A percentile compares a stretch with the other conserved stretches of the same genome.
Evolutionary conservation across 2,797 vertebrate genomes (phyloP).

Genomic region (Heterohyrax brucei): DNA sequence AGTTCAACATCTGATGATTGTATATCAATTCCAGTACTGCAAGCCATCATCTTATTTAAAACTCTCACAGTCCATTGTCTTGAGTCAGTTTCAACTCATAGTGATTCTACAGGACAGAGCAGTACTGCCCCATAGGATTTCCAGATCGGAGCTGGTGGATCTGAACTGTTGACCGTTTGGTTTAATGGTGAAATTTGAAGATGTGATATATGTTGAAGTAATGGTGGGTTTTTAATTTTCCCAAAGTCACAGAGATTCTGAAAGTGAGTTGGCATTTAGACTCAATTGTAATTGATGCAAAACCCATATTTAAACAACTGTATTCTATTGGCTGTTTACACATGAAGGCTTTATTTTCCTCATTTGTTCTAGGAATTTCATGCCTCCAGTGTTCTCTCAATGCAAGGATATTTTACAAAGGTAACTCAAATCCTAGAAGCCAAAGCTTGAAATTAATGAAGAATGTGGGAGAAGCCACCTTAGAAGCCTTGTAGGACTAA

Average conservation of each 20-base stretch:
- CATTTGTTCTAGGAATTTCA: neutral
- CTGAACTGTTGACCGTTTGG: too few species aligned
- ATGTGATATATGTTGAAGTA: too few species aligned
- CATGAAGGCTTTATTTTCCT: neutral
- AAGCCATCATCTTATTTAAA: neutral
- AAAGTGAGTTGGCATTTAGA: neutral
- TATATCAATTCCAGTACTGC: accelerated
- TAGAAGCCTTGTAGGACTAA: neutral
- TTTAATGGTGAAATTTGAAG: neutral
- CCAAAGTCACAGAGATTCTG: neutral
- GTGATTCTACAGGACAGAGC: too few species aligned
- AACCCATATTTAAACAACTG: too few species aligned
- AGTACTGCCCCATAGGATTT: too few species aligned
- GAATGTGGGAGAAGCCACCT: accelerated
- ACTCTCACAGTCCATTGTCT: neutral
- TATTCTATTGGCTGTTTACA: too few species aligned
- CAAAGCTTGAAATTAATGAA: neutral
- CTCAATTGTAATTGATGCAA: too few species aligned
- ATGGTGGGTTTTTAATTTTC: too few species aligned
- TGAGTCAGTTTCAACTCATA: too few species aligned
- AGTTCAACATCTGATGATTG: neutral
- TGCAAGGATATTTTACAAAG: neutral
- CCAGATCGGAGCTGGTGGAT: too few species aligned
- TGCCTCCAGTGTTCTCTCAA: neutral
- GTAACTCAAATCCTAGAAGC: neutral